Base-by-base conservation (phyloP, 1,140 invertebrate genomes). In the Augochlora pura region DNA sequence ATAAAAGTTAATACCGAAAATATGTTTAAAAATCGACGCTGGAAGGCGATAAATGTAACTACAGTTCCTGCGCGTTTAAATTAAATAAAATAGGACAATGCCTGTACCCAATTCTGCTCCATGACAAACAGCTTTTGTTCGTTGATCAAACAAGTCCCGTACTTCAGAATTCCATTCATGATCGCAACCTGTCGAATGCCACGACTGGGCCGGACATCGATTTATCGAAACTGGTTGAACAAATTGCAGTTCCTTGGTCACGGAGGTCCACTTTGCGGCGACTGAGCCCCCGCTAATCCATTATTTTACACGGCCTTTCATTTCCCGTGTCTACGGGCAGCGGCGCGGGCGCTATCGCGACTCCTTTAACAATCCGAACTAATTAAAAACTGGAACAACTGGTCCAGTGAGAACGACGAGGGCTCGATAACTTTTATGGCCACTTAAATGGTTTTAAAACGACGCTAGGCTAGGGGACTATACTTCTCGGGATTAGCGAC, bases 301-400 rank as follows among this genome's bases (percentile, higher is more conserved):
- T 77, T 77, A 77, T 77, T 70, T 52, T 57, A 14, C 25, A 42
- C 69, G 46, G 63, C 67, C 67, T 70, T 70, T 77, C 66, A 63
- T 62, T 70, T 16, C 59, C 67, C 39, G n/a, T n/a, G 75, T 6
- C 42, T 23, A 60, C 18, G 16, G 14, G 0, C 21, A 16, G n/a
- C 2, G 10, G 25, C 18, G 18, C 46, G 25, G 4, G 32, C 4
- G 32, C 6, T 7, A 42, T 16, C 12, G 38, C 49, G 68, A 25
- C 38, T n/a, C 27, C n/a, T 52, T 39, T 39, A 70, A 77, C 75
- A 60, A 52, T 72, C 18, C 27, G 42, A 67, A 52, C 60, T 39
- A 70, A 64, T 79, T 79, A 79, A 32, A 79, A 79, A 66, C 70
- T 73, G 59, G 60, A 63, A n/a, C 57, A 21, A 64, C 46, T 65